Evolutionary conservation across 92 coral and sea anemone genomes (phyloP).

Genomic region (Heliopora coerulea): DNA sequence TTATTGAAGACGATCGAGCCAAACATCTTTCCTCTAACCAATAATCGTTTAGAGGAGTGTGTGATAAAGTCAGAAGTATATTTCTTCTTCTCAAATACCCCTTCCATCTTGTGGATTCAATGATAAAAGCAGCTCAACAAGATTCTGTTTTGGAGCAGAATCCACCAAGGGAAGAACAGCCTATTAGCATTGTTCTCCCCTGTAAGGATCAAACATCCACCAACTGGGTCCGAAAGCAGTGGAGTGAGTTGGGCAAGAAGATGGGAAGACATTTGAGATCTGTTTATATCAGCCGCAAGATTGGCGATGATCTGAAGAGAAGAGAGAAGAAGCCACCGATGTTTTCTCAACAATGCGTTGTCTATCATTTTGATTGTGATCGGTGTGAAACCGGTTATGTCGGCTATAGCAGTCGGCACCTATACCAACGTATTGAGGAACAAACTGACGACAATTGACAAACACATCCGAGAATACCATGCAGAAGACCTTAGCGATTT

Average conservation of each 20-base stretch:
- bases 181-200: conserved; percentile 26
- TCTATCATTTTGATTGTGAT: conserved; percentile 39
- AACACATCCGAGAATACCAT: neutral
- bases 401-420: conserved; percentile 44
- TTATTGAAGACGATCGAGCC: too few relatives aligned
- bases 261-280: conserved; percentile 23
- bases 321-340: conserved; percentile 44
- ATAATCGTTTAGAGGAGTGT: too few relatives aligned
- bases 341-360: conserved; percentile 41
- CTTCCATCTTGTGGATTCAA: too few relatives aligned
- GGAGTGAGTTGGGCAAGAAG: conserved; percentile 40
- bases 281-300: conserved; percentile 48
- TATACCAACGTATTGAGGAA: too few relatives aligned
- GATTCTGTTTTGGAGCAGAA: too few relatives aligned
- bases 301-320: conserved; percentile 35
- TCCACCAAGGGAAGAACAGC: too few relatives aligned
- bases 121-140: too few relatives aligned
- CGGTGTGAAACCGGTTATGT: conserved; percentile 51
- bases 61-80: too few relatives aligned
- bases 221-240: conserved; percentile 37
- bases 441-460: neutral
- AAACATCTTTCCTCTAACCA: too few relatives aligned
- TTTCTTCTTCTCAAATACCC: too few relatives aligned
- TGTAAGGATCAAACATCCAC: conserved; percentile 49
- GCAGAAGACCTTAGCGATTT: too few relatives aligned